Conservation (phyloP, 2,113 vertebrate species). For the Thymallus thymallus region DNA sequence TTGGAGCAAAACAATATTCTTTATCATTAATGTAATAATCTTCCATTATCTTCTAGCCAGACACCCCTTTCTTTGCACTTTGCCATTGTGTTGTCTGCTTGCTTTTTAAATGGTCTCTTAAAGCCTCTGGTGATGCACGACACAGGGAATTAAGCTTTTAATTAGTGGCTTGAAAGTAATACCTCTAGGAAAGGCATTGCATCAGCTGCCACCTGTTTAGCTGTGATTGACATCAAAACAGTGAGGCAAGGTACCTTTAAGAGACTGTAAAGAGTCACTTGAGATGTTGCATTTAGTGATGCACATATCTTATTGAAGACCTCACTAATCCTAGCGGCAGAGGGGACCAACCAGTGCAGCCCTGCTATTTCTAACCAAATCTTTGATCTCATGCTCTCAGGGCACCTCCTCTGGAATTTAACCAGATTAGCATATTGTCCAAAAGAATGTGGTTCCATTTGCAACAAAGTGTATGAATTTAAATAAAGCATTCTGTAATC, state of each 20-base stretch:
- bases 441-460: conserved; percentile 6
- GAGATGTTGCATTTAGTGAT: neutral
- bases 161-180: neutral
- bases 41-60: conserved; percentile 22
- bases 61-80: conserved; percentile 23
- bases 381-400: neutral
- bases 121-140: conserved; percentile 1
- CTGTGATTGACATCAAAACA: conserved; percentile 37
- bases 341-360: neutral
- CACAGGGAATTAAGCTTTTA: neutral
- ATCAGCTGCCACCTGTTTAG: conserved; percentile 21
- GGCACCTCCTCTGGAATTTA: conserved; percentile 3
- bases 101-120: conserved; percentile 8
- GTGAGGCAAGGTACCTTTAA: conserved; percentile 1
- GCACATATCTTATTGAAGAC: conserved; percentile 22
- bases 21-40: conserved; percentile 34
- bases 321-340: neutral
- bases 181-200: neutral
- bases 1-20: conserved; percentile 21
- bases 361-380: neutral
- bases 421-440: neutral
- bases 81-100: conserved; percentile 7
- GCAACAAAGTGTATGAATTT: conserved; percentile 1
- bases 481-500: conserved; percentile 1
- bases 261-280: neutral